Evolutionary conservation across 2,113 vertebrate species (phyloP), one percentile per base, ranked within the genome.

Genomic region (Aplodontia rufa): DNA sequence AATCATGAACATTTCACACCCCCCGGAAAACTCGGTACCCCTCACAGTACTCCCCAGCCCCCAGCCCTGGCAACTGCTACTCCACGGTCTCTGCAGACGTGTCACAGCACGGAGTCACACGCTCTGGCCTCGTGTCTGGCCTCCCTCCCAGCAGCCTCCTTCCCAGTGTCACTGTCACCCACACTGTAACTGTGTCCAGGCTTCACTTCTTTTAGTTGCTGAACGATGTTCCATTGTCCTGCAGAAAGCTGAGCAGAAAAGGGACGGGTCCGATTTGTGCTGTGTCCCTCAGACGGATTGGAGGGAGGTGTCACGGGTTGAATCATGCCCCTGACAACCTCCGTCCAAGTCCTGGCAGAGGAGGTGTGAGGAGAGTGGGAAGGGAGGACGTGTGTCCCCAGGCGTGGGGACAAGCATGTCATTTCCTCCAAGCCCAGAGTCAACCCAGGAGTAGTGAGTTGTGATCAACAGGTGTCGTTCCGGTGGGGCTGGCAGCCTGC

Each of bases 121-220:
- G 58, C 58, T 60, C 58, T 60, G 24, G 24, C 24, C 58, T 28
- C 40, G 17, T 17, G 32, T 51, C 78, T 42, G 30, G 24, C 42
- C 90, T 30, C 75, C 64, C 13, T 55, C 75, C 42, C 16, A 13
- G 11, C 64, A 5, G 1, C 5, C 5, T 22, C 71, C 45, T 37
- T 55, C 88, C 37, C 1, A 30, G 47, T 8, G 37, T 79, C 60
- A 12, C 9, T 8, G 37, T 79, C 60, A 12, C 9, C 6, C 1
- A 2, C 32, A 28, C 2, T 7, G 1, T 42, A 3, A 35, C 17
- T 0, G 6, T 26, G 4, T 1, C 19, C 42, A 28, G 19, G 35
- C 62, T 78, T 53, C 3, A 1, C 35, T 32, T 26, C 37, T 30
- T 66, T 74, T 58, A 5, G 2, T 4, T 22, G 37, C 8, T 47